phyloP scores from a whole-genome alignment of 2,113 vertebrate species.

The Osmerus eperlanus region DNA sequence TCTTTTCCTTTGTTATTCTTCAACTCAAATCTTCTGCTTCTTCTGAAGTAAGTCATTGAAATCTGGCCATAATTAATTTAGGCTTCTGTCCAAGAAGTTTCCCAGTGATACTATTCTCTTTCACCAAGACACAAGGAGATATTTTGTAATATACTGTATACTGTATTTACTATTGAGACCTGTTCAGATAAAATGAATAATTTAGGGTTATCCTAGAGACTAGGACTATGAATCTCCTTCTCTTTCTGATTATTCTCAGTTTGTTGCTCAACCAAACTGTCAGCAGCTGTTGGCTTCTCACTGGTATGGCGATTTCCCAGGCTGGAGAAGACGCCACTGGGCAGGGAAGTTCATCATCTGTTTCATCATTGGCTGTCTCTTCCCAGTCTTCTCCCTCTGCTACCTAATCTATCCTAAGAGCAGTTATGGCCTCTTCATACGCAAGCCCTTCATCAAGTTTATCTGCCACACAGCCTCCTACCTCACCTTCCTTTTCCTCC shows the following conservation, averaged over 20 bases:
- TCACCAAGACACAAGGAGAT: not conserved
- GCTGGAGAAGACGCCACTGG: slow-evolving; percentile 96
- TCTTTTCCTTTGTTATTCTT: not conserved
- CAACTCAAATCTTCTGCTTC: slow-evolving; percentile 18
- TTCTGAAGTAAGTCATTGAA: slow-evolving; percentile 48
- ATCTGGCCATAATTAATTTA: slow-evolving; percentile 64
- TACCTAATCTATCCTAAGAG: slow-evolving; percentile 94
- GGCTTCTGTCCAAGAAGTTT: slow-evolving; percentile 33
- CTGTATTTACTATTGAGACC: not conserved
- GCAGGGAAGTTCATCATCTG: slow-evolving; percentile 90
- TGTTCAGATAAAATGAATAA: too few species aligned
- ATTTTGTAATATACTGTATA: not conserved
- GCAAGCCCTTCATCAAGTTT: slow-evolving; percentile 99
- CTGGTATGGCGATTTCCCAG: slow-evolving; percentile 96
- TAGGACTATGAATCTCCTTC: not conserved
- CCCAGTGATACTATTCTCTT: too few species aligned
- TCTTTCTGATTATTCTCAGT: slow-evolving; percentile 68
- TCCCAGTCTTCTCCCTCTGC: slow-evolving; percentile 87
- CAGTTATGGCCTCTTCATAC: slow-evolving; percentile 88
- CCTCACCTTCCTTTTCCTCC: slow-evolving; percentile 94
- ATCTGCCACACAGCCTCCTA: slow-evolving; percentile 99
- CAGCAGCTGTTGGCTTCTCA: slow-evolving; percentile 95
- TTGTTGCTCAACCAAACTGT: slow-evolving; percentile 97
- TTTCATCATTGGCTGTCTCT: slow-evolving; percentile 90
- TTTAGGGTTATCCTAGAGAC: too few species aligned